Percentiles rank a stretch among this genome's conserved stretches.
Conservation (phyloP, 2,888 invertebrate species). For the Cephus pygmeus region DNA sequence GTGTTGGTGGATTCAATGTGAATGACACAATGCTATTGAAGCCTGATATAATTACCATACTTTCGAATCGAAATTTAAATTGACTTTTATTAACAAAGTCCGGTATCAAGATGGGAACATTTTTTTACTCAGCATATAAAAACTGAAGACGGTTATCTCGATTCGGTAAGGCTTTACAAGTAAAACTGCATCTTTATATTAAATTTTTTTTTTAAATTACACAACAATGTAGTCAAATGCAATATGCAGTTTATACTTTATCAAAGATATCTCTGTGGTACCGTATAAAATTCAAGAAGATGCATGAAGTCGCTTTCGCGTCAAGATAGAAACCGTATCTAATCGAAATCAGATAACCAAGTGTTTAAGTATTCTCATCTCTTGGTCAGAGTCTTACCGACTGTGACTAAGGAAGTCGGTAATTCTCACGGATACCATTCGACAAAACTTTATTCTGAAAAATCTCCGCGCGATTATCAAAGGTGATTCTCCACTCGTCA, state of each 20-base stretch:
- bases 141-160: background rate
- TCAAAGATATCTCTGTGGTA: background rate
- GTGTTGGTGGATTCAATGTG: constrained; percentile 31
- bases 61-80: constrained; percentile 37
- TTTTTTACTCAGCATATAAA: background rate
- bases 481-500: background rate
- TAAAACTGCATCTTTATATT: background rate
- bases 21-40: constrained; percentile 34
- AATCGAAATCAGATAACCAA: background rate
- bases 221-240: background rate
- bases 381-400: background rate
- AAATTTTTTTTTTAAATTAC: background rate
- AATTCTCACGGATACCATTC: background rate
- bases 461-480: background rate
- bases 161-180: background rate
- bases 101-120: background rate
- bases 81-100: constrained; percentile 29
- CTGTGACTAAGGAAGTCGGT: background rate
- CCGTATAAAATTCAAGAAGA: background rate
- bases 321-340: background rate
- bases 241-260: background rate
- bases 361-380: background rate
- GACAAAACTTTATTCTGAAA: background rate
- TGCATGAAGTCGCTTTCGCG: background rate
- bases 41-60: constrained; percentile 33